Evolutionary conservation across 2,113 vertebrate species (phyloP), one percentile per base, ranked within the genome.

Genomic region (Crotalus horridus): DNA sequence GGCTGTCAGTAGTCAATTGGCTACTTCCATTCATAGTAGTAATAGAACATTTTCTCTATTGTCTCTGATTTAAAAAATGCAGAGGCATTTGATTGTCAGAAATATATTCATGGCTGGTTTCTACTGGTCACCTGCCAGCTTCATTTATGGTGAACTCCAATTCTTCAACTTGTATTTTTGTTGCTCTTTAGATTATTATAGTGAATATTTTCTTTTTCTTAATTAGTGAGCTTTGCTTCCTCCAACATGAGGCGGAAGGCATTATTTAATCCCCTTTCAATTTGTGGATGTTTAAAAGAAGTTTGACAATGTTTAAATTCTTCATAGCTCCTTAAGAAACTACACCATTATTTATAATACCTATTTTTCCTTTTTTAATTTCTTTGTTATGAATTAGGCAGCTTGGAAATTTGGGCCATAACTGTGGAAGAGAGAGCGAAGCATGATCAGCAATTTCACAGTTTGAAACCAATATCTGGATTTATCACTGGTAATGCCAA

Each of bases 391-490:
- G 17, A 92, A 39, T 89, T 91, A 99, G 99, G 99, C 96, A 98
- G 98, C 97, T 97, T 98, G 97, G 99, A 99, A 97, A 98, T 99
- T 96, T 99, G 99, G 98, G 98, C 98, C 95, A 99, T 99, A 97
- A 99, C 99, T 58, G 98, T 98, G 97, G 99, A 99, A 94, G 99
- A 99, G 95, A 98, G 99, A 98, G 98, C 98, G 24, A 99, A 99
- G 97, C 98, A 99, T 97, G 99, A 99, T 96, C 99, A 99, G 91
- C 99, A 99, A 97, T 99, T 99, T 97, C 99, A 98, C 94, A 99
- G 99, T 96, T 98, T 99, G 96, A 97, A 99, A 96, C 99, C 99
- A 90, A 98, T 97, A 87, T 98, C 98, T 93, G 99, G 99, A 96
- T 99, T 98, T 96, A 99, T 99, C 96, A 99, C 99, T 97, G 99